Percentiles rank a stretch among this genome's conserved stretches.
Conservation (phyloP, 2,797 vertebrate species). For the Delichon dasypus region DNA sequence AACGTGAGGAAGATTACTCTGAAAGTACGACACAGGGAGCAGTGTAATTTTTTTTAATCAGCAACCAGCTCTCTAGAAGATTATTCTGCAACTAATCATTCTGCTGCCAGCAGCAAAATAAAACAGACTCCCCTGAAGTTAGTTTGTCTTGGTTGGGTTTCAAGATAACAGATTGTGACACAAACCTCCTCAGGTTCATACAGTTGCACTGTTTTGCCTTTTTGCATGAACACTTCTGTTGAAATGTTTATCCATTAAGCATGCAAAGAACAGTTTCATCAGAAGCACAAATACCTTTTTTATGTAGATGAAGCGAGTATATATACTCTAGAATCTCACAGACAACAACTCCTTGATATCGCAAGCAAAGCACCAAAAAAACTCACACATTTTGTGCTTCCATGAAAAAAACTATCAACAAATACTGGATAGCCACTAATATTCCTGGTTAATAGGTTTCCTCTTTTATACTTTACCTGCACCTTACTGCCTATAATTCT, state of each 20-base stretch:
- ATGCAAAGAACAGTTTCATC: background rate
- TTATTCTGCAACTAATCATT: slow-evolving; percentile 34
- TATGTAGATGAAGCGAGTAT: background rate
- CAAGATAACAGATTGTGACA: slow-evolving; percentile 57
- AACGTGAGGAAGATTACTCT: background rate
- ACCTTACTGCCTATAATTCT: background rate
- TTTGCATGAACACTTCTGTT: slow-evolving; percentile 28
- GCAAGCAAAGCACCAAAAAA: background rate
- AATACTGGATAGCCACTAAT: background rate
- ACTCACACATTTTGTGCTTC: background rate
- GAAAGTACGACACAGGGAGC: background rate
- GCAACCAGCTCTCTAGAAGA: background rate
- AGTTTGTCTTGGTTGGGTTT: slow-evolving; percentile 49
- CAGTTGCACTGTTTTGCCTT: slow-evolving; percentile 3
- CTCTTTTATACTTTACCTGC: background rate
- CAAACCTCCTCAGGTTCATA: slow-evolving; percentile 39
- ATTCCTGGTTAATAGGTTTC: background rate
- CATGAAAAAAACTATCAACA: background rate
- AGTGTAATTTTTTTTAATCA: background rate
- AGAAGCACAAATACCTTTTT: background rate
- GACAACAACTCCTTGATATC: background rate
- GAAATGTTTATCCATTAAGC: slow-evolving; percentile 8
- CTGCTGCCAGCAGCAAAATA: slow-evolving; percentile 25
- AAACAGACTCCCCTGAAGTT: slow-evolving; percentile 31
- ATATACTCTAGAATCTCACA: background rate